Conservation (phyloP, 2,113 vertebrate genomes). For the Lepus americanus region DNA sequence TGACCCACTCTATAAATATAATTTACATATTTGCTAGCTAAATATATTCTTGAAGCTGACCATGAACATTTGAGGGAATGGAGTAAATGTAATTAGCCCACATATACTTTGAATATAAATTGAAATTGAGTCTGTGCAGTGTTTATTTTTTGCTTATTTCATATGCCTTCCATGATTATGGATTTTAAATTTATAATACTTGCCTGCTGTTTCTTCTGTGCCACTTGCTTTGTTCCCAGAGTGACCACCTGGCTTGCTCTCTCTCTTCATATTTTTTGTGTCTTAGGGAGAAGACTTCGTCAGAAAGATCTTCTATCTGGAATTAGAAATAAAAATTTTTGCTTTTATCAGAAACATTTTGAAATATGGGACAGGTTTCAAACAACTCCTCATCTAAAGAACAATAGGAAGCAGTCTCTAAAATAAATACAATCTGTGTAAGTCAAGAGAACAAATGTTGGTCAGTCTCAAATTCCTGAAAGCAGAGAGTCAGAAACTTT, state of each 20-base stretch:
- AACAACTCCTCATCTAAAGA: slow-evolving; percentile 37
- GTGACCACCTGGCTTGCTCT: slow-evolving; percentile 89
- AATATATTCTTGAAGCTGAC: not conserved
- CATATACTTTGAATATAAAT: not conserved
- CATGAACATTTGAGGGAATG: not conserved
- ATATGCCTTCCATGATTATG: not conserved
- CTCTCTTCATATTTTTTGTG: slow-evolving; percentile 88
- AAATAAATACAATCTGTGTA: slow-evolving; percentile 15
- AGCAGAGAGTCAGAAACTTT: not conserved
- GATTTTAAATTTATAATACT: slow-evolving; percentile 71
- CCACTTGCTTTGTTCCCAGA: slow-evolving; percentile 91
- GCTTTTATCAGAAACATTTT: slow-evolving; percentile 56
- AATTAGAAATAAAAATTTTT: slow-evolving; percentile 71
- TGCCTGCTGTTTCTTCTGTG: slow-evolving; percentile 90
- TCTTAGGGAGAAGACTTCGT: slow-evolving; percentile 86
- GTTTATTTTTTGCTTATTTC: slow-evolving; percentile 27
- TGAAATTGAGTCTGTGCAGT: not conserved
- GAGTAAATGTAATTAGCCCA: not conserved
- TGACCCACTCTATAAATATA: slow-evolving; percentile 12
- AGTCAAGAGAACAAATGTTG: slow-evolving; percentile 26
- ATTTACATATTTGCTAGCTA: slow-evolving; percentile 32
- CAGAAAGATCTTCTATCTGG: slow-evolving; percentile 90
- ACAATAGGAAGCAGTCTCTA: slow-evolving; percentile 12
- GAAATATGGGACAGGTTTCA: slow-evolving; percentile 51
- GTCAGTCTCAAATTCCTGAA: slow-evolving; percentile 10